These are phyloP conservation scores for Gambusia holbrooki DNA, from an alignment of 2,113 vertebrate genomes.

Conservation along the genomic window DNA sequence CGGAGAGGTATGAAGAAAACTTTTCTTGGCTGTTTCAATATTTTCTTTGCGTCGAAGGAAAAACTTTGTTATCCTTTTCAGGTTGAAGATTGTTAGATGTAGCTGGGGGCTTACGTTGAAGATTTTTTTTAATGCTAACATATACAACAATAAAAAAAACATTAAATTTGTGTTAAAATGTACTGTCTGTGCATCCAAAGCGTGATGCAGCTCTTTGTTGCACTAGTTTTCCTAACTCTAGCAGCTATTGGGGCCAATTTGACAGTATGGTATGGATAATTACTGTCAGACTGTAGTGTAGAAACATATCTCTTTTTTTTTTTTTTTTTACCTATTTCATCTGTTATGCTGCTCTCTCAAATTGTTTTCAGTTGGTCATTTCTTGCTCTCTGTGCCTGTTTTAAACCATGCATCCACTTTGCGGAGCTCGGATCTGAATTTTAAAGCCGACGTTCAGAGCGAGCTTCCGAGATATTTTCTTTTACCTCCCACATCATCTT, in stretches of 20 bases:
- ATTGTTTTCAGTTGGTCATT: neutral
- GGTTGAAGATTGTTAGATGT: constrained; percentile 23
- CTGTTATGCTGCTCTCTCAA: neutral
- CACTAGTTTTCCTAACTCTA: neutral
- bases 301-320: neutral
- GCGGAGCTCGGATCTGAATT: neutral
- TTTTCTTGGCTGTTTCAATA: constrained; percentile 36
- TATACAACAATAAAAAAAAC: neutral
- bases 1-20: constrained; percentile 28
- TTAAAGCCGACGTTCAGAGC: neutral
- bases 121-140: neutral
- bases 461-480: neutral
- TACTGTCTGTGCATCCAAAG: constrained; percentile 15
- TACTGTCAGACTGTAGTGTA: neutral
- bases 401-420: neutral
- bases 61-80: constrained; percentile 43
- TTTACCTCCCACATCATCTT: neutral
- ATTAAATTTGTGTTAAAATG: neutral
- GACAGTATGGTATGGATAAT: neutral
- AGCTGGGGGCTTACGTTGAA: neutral
- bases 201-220: neutral
- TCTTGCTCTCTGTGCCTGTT: neutral
- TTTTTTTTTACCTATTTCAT: neutral
- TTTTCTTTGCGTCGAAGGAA: constrained; percentile 48
- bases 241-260: neutral